Conservation (phyloP, 2,888 invertebrate species). For the Acleris laterana region DNA sequence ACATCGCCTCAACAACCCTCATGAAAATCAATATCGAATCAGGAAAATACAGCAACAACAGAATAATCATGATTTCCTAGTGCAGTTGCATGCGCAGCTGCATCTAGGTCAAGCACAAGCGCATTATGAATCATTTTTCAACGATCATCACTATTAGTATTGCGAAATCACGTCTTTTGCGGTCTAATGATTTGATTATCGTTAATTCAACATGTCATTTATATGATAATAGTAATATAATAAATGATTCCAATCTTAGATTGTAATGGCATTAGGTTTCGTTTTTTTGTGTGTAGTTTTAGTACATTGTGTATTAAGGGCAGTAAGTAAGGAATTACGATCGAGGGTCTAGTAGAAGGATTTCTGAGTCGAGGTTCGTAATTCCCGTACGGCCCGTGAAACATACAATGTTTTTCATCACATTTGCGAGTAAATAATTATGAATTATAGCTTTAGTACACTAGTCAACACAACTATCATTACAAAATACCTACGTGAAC, state of each 20-base stretch:
- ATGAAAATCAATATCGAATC: slow-evolving; percentile 23
- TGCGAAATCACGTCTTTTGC: slow-evolving; percentile 41
- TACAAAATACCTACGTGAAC: no score
- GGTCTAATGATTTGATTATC: slow-evolving; percentile 37
- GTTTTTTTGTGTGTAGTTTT: not conserved
- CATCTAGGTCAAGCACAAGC: slow-evolving; percentile 61
- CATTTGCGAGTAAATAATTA: no score
- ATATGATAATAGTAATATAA: slow-evolving; percentile 25
- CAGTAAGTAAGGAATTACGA: no score
- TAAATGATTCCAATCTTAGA: slow-evolving; percentile 5
- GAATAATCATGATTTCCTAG: slow-evolving; percentile 41
- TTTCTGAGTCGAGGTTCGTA: no score
- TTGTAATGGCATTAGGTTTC: not conserved
- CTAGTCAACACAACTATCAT: no score
- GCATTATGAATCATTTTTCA: slow-evolving; percentile 61
- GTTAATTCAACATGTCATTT: slow-evolving; percentile 26
- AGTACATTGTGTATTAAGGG: no score
- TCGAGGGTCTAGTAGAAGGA: no score
- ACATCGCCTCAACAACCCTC: not conserved
- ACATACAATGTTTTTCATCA: no score
- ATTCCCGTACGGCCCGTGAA: no score
- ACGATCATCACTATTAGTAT: slow-evolving; percentile 51
- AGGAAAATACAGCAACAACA: slow-evolving; percentile 18
- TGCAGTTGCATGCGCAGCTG: slow-evolving; percentile 44
- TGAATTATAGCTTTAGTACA: no score